A percentile compares a stretch with the other conserved stretches of the same genome.
These are phyloP conservation scores for Stegostoma tigrinum DNA, from an alignment of 2,113 vertebrate species.

Conservation along the genomic window DNA sequence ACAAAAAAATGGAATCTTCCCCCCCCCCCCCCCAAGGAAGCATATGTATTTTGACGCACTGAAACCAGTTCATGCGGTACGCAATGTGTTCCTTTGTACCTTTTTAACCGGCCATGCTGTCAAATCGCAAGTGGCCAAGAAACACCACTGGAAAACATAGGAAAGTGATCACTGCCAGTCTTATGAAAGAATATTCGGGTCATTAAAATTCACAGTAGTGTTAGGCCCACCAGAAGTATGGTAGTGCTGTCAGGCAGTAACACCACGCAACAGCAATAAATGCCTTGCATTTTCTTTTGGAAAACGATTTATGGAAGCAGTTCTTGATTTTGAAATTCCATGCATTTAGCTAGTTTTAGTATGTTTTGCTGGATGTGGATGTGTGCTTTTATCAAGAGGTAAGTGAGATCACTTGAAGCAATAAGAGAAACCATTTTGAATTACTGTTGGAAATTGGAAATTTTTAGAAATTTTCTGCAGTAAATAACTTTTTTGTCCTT, in stretches of 20 bases:
- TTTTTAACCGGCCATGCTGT: background rate
- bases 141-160: background rate
- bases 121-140: too few relatives aligned
- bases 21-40: too few relatives aligned
- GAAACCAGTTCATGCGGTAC: background rate
- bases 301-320: background rate
- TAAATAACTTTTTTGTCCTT: background rate
- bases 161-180: background rate
- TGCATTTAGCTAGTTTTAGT: background rate
- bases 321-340: background rate
- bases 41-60: background rate
- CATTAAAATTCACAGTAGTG: background rate
- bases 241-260: background rate
- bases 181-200: background rate
- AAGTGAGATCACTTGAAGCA: background rate
- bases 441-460: background rate
- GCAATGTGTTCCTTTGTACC: background rate
- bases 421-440: background rate
- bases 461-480: background rate
- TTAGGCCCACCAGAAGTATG: background rate
- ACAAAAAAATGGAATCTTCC: too few relatives aligned
- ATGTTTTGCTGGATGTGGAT: background rate
- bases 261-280: background rate
- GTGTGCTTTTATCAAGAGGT: background rate
- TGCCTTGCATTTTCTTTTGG: background rate